Evolutionary conservation across 2,888 invertebrate genomes (phyloP), one percentile per base, ranked within the genome.

Genomic region (Cepaea hortensis): DNA sequence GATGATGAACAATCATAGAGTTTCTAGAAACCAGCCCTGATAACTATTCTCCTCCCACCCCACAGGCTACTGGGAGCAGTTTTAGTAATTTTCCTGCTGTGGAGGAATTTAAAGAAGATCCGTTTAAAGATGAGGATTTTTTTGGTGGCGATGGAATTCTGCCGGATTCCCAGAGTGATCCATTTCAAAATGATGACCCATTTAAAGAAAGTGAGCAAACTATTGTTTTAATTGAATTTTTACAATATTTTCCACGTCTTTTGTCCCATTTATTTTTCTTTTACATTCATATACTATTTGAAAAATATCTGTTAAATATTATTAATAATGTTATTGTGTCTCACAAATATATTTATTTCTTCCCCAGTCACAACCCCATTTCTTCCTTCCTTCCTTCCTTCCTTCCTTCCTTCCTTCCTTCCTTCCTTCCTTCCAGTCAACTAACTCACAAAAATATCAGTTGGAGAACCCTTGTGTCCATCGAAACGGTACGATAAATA

Each of bases 91-190:
- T 90, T 0, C 91, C 93, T 50, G 81, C 87, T 15, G 62, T 90
- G 55, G 92, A 91, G 23, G 90, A 90, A 72, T 92, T 92, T 86
- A 92, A 93, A 88, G 94, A 94, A 9, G 95, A 95, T 90, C 95
- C 94, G 0, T 95, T 95, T 90, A 94, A 93, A 89, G 91, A 90
- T 85, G 95, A 94, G 90, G 96, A 96, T 93, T 95, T 95, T 48
- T 96, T 96, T 90, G 91, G 91, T 5, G 91, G 90, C 15, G 91
- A 90, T 73, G 91, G 90, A 73, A 94, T 95, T 87, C 95, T 94
- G 68, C 95, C 95, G 91, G 94, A 93, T 81, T n/a, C 73, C 11
- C 95, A 95, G 88, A 95, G 95, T 83, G 95, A 95, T 94, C 95
- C 94, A 93, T 96, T 95, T 94, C 95, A 94, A 70, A 90, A 90